Evolutionary conservation across 1,140 invertebrate genomes (phyloP), one percentile per base, ranked within the genome.

Genomic region (Drosophila sproati): DNA sequence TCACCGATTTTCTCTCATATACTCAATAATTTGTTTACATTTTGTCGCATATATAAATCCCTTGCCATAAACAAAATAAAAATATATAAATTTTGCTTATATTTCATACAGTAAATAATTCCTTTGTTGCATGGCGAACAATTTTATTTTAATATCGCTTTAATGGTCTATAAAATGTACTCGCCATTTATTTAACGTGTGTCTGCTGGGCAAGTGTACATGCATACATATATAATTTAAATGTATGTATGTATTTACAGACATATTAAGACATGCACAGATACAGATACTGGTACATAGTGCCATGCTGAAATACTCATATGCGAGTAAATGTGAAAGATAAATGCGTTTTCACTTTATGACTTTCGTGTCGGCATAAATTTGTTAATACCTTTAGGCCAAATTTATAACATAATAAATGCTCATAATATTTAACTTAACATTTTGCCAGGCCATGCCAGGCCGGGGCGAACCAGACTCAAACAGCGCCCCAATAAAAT

Each of bases 361-460:
- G 85, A 89, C 86, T 89, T 89, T 89, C 88, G 83, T 91, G 88
- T 83, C 78, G 82, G 88, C 88, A 91, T 91, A 91, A 91, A 91
- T 91, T 91, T 91, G 88, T 91, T 91, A 91, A 91, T 91, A 91
- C 88, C 88, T 91, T 91, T 83, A 91, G 88, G 88, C 88, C 88
- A 91, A 91, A 91, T 91, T 91, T 91, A 91, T 91, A 91, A 91
- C 88, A 91, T 91, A 91, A 91, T 91, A 91, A 91, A 91, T 91
- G 88, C 88, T 91, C 88, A 91, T 88, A 91, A 89, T 89, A 81
- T 90, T 89, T 89, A 89, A 89, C 61, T 89, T 90, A 89, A 89
- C 81, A 90, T 89, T 89, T 77, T 68, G 83, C 78, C 78, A 68
- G 77, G 59, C 61, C 67, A 45, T 43, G 29, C 29, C n/a, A 56